A percentile compares a stretch with the other conserved stretches of the same genome.
Conservation (phyloP, 2,113 vertebrate genomes). For the Labeo rohita region DNA sequence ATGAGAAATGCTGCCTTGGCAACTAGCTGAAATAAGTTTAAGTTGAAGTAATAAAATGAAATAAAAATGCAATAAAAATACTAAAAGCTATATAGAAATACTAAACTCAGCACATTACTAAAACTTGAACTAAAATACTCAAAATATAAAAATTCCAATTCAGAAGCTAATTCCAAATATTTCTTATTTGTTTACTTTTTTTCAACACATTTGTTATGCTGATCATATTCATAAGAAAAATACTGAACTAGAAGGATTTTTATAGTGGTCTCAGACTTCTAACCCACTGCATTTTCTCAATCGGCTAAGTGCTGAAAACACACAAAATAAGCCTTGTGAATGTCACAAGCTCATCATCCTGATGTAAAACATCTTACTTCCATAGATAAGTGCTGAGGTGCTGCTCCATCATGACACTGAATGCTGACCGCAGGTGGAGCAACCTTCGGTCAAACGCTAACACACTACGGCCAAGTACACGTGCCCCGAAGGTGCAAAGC, state of each 20-base stretch:
- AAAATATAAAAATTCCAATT: neutral
- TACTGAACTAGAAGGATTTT: neutral
- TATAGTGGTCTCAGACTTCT: neutral
- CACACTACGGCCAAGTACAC: conserved; percentile 86
- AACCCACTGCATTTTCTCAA: neutral
- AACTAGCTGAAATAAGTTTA: neutral
- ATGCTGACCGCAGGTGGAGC: conserved; percentile 87
- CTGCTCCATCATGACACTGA: conserved; percentile 91
- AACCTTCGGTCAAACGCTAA: conserved; percentile 90
- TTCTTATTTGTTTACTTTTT: neutral
- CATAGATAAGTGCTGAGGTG: conserved; percentile 89
- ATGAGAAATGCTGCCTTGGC: neutral
- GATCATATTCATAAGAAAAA: neutral
- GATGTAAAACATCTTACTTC: conserved; percentile 81
- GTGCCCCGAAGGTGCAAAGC: conserved; percentile 94
- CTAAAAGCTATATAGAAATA: neutral
- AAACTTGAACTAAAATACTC: neutral
- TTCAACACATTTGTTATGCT: neutral
- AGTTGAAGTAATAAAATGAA: neutral
- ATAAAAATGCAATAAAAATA: neutral
- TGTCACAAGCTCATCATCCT: neutral
- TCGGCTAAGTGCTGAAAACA: neutral
- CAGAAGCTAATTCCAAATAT: neutral
- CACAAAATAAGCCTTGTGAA: neutral
- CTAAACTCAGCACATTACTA: neutral